Evolutionary conservation across 2,888 invertebrate species (phyloP).

Genomic region (Heliconius cydno): DNA sequence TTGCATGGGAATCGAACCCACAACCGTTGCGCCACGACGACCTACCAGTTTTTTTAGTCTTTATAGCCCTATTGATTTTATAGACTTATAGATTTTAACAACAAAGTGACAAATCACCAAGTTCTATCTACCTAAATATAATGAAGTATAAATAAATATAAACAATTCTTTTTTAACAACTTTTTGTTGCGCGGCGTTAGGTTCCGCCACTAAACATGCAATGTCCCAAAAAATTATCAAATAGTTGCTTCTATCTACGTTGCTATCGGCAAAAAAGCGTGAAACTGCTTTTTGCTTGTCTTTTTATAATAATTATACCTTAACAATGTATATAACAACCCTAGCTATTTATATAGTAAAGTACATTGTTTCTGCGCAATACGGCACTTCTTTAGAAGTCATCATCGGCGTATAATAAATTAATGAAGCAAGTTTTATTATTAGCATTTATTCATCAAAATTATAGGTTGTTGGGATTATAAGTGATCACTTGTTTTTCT

Average conservation of each 20-base stretch:
- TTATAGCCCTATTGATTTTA: too few species aligned
- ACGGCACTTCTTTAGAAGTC: slow-evolving; percentile 22
- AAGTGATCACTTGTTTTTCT: not conserved
- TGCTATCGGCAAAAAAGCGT: not conserved
- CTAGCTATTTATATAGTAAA: slow-evolving; percentile 5
- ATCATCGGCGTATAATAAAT: slow-evolving; percentile 22
- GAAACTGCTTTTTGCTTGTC: not conserved
- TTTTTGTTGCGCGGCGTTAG: too few species aligned
- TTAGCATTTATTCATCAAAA: slow-evolving; percentile 26
- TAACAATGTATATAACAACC: not conserved
- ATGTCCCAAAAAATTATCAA: too few species aligned
- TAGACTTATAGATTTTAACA: too few species aligned
- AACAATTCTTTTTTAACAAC: too few species aligned
- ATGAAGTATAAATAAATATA: too few species aligned
- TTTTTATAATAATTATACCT: not conserved
- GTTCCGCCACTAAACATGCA: too few species aligned
- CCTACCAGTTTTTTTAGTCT: too few species aligned
- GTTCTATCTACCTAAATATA: not conserved
- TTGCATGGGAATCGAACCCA: too few species aligned
- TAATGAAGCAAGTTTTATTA: slow-evolving; percentile 26
- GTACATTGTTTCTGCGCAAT: slow-evolving; percentile 24
- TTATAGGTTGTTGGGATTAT: slow-evolving; percentile 8
- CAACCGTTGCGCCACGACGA: too few species aligned
- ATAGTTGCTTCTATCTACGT: too few species aligned
- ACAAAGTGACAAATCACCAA: too few species aligned